phyloP scores from a whole-genome alignment of 2,888 invertebrate genomes.

The Acanthopleura granulata region DNA sequence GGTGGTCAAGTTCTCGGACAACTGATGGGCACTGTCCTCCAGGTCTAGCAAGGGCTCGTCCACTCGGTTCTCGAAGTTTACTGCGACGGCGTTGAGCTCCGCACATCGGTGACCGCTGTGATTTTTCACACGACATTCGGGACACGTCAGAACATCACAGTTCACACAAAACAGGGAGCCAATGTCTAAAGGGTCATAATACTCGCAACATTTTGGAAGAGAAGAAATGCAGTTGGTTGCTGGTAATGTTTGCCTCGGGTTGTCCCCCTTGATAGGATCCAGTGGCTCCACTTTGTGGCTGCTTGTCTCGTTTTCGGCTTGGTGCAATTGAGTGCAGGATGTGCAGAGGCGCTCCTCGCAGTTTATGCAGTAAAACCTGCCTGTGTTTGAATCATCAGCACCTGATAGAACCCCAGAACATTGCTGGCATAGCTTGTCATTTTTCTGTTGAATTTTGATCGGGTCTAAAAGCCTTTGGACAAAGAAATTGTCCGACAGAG shows the following conservation, averaged over 20 bases:
- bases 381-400: not conserved
- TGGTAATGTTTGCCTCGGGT: slow-evolving; percentile 24
- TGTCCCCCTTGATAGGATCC: slow-evolving; percentile 22
- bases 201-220: slow-evolving; percentile 48
- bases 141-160: slow-evolving; percentile 53
- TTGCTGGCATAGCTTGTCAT: too few species aligned
- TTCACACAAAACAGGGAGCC: slow-evolving; percentile 56
- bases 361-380: slow-evolving; percentile 41
- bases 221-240: slow-evolving; percentile 27
- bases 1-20: slow-evolving; percentile 36
- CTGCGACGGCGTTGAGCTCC: slow-evolving; percentile 52
- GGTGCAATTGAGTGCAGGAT: slow-evolving; percentile 43
- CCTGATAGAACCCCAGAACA: not conserved
- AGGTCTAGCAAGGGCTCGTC: slow-evolving; percentile 45
- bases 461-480: slow-evolving; percentile 47
- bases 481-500: slow-evolving; percentile 49
- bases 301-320: slow-evolving; percentile 44
- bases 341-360: slow-evolving; percentile 55
- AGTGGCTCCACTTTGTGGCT: slow-evolving; percentile 39
- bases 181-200: slow-evolving; percentile 56
- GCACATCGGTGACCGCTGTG: slow-evolving; percentile 54
- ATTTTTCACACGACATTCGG: slow-evolving; percentile 46
- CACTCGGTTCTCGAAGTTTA: slow-evolving; percentile 57
- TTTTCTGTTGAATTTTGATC: not conserved
- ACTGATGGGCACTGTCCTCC: slow-evolving; percentile 20